phyloP scores from a whole-genome alignment of 2,797 vertebrate species.

The Phalloptychus januarius region DNA sequence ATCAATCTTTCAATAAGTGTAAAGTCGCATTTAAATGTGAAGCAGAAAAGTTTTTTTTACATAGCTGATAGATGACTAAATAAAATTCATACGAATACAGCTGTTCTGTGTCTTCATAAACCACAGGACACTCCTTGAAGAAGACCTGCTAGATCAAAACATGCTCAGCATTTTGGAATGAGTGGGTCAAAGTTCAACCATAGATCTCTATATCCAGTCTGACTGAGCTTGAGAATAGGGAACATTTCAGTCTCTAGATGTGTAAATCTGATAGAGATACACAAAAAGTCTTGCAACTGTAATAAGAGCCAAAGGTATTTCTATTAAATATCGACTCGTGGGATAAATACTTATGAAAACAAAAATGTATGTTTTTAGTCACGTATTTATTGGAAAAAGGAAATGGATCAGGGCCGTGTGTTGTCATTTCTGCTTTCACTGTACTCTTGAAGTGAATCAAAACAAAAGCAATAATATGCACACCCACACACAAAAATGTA shows the following conservation, averaged over 20 bases:
- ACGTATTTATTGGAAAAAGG: constrained; percentile 21
- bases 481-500: background rate
- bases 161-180: background rate
- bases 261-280: background rate
- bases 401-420: constrained; percentile 24
- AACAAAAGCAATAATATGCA: constrained; percentile 33
- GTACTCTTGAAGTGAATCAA: constrained; percentile 23
- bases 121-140: background rate
- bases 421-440: constrained; percentile 43
- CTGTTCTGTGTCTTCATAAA: background rate
- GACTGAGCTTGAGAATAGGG: background rate
- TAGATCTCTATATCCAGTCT: background rate
- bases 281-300: background rate
- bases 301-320: background rate
- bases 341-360: background rate
- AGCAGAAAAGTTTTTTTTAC: background rate
- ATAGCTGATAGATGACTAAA: background rate
- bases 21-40: background rate
- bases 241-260: background rate
- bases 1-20: background rate
- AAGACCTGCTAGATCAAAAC: background rate
- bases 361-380: background rate
- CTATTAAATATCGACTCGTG: background rate
- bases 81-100: background rate
- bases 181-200: background rate